Conservation (phyloP, 1,140 invertebrate species). For the Wiebesia pumilae region DNA sequence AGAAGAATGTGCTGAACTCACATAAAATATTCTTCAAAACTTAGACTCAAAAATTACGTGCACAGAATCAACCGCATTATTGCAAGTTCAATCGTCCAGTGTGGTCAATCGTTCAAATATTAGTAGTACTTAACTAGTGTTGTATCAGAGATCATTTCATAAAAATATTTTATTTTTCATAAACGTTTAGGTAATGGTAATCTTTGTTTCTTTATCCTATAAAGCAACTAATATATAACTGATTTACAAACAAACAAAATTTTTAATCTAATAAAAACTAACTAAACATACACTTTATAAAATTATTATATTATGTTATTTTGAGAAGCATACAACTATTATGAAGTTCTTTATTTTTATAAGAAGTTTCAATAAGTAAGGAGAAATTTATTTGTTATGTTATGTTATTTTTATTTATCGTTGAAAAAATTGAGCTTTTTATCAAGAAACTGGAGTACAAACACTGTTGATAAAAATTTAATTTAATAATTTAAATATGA, state of each 20-base stretch:
- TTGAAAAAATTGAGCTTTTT: neutral
- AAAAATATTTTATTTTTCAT: neutral
- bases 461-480: too few relatives aligned
- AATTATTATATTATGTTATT: too few relatives aligned
- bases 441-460: too few relatives aligned
- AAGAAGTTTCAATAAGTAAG: neutral
- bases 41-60: neutral
- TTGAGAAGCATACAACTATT: too few relatives aligned
- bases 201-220: neutral
- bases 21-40: neutral
- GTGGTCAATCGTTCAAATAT: neutral
- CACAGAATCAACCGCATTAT: neutral
- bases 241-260: neutral
- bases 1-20: slow-evolving; percentile 15
- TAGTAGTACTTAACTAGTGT: neutral
- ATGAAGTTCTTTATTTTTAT: neutral
- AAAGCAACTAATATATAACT: neutral
- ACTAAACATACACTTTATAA: neutral
- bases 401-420: neutral
- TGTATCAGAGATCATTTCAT: neutral
- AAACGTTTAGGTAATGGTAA: slow-evolving; percentile 17
- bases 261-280: neutral
- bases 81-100: neutral
- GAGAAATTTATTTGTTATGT: neutral
- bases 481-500: too few relatives aligned